Conservation (phyloP, 2,888 invertebrate genomes). For the Drosophila conformis region DNA sequence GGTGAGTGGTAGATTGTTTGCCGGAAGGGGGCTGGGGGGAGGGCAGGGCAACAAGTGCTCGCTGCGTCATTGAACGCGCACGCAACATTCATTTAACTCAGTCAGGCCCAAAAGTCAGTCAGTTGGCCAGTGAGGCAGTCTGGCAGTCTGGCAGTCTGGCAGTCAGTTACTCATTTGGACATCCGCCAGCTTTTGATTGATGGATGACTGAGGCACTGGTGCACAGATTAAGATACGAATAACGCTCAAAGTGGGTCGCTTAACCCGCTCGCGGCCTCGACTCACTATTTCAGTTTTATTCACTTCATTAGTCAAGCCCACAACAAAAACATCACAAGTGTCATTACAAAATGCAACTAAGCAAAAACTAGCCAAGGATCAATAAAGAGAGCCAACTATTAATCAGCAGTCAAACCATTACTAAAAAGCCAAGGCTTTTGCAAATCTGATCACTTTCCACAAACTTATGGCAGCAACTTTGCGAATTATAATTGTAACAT, state of each 20-base stretch:
- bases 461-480: background rate
- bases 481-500: background rate
- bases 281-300: constrained; percentile 13
- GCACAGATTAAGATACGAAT: constrained; percentile 64
- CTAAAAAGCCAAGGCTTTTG: background rate
- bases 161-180: constrained; percentile 64
- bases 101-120: constrained; percentile 33
- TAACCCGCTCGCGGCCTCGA: constrained; percentile 19
- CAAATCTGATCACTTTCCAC: background rate
- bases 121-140: constrained; percentile 22
- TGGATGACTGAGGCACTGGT: constrained; percentile 59
- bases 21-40: background rate
- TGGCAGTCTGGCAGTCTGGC: constrained; percentile 8
- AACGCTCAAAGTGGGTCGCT: constrained; percentile 68
- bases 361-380: background rate
- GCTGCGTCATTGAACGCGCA: constrained; percentile 68
- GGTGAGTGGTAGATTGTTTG: constrained; percentile 20
- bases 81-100: constrained; percentile 53
- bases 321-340: background rate
- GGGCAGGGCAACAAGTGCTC: constrained; percentile 44
- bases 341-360: background rate
- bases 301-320: background rate
- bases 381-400: too few species aligned
- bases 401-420: background rate
- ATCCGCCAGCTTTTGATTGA: constrained; percentile 73